phyloP scores from a whole-genome alignment of 2,888 invertebrate species.

The Miltochrista miniata region DNA sequence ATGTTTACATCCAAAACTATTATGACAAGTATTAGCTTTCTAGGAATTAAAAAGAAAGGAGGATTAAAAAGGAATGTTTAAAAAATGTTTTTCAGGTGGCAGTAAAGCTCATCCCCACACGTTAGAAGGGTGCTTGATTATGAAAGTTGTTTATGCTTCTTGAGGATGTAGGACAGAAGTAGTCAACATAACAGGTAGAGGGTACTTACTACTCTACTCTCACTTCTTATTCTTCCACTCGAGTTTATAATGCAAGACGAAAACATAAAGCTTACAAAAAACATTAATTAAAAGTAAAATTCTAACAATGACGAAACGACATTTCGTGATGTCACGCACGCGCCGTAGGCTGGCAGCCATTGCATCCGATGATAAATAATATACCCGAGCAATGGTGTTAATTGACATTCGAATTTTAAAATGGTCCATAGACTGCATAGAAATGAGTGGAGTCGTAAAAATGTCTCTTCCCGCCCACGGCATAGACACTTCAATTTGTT shows the following conservation, averaged over 20 bases:
- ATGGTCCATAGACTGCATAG: slow-evolving; percentile 44
- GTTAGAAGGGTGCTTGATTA: no score
- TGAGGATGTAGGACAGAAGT: no score
- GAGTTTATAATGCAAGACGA: slow-evolving; percentile 1
- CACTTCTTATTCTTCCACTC: no score
- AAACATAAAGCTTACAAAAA: slow-evolving; percentile 19
- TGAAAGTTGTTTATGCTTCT: no score
- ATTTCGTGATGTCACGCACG: slow-evolving; percentile 41
- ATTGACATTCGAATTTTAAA: slow-evolving; percentile 56
- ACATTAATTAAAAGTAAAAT: slow-evolving; percentile 31
- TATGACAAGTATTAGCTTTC: no score
- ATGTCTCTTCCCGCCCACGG: slow-evolving; percentile 61
- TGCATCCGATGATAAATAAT: slow-evolving; percentile 49
- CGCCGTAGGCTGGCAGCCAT: slow-evolving; percentile 48
- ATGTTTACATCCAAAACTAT: no score
- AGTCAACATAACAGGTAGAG: no score
- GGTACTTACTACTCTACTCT: no score
- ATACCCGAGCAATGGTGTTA: slow-evolving; percentile 53
- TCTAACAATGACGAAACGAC: slow-evolving; percentile 29
- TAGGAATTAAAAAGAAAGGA: no score
- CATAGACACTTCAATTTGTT: slow-evolving; percentile 69
- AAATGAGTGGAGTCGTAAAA: slow-evolving; percentile 58
- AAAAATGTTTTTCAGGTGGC: no score
- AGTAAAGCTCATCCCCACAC: no score
- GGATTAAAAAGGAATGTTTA: no score